phyloP scores from a whole-genome alignment of 2,113 vertebrate species.

The Silurus meridionalis region DNA sequence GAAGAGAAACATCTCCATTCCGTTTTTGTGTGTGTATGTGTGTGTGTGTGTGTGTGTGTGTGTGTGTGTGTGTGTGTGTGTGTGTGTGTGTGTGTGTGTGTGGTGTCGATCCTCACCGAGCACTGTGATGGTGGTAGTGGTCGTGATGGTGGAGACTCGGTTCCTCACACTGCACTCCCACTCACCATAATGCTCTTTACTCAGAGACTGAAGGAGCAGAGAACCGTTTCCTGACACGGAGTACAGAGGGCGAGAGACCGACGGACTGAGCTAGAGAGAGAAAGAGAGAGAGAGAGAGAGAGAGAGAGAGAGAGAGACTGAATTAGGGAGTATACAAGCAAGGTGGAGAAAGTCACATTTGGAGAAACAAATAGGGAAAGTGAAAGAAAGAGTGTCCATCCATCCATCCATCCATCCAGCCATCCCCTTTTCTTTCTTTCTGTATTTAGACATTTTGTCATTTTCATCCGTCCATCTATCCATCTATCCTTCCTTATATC shows the following conservation, averaged over 20 bases:
- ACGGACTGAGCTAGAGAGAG: slow-evolving; percentile 70
- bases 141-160: slow-evolving; percentile 75
- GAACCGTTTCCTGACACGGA: slow-evolving; percentile 78
- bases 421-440: no score
- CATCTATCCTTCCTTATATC: no score
- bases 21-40: not conserved
- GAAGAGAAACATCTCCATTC: not conserved
- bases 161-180: slow-evolving; percentile 86
- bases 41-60: not conserved
- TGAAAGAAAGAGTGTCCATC: no score
- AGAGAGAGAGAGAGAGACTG: not conserved
- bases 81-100: not conserved
- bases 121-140: slow-evolving; percentile 77
- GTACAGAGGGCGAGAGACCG: slow-evolving; percentile 65
- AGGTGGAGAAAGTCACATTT: not conserved
- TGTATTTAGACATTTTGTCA: no score
- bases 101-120: slow-evolving; percentile 76
- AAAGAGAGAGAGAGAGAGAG: not conserved
- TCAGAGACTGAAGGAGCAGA: slow-evolving; percentile 78
- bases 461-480: no score
- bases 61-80: not conserved
- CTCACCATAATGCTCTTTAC: slow-evolving; percentile 86
- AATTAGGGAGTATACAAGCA: no score
- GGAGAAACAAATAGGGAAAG: not conserved
- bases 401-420: no score